Base-by-base conservation (phyloP, 1,140 invertebrate genomes). In the Meloidogyne floridensis region DNA sequence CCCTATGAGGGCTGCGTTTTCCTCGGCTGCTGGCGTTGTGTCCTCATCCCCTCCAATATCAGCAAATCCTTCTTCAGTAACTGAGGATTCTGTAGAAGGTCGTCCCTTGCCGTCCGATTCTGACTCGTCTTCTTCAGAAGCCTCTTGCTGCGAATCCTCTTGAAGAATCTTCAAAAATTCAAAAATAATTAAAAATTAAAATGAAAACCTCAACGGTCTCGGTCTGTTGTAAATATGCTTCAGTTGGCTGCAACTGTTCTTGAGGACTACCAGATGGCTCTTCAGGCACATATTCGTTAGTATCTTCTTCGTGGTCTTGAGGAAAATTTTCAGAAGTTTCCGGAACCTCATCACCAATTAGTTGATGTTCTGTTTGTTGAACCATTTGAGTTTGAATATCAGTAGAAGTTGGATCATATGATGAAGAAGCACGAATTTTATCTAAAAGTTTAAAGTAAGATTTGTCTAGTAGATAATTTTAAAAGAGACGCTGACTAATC, bases 1-100 rank as follows among this genome's bases (percentile, higher is more conserved):
- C 3, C 10, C 72, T n/a, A 47, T 5, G 4, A n/a, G 13, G 15
- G 20, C 7, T 5, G 18, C 8, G 13, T 9, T 10, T 71, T 78
- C 53, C 56, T 78, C 77, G 15, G 43, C 32, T 7, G 20, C 20
- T n/a, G 77, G 32, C 9, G 32, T 47, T 32, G 77, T 78, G n/a
- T 65, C 59, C n/a, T 65, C 59, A 65, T 65, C 59, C 6, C 59
- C 59, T n/a, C 15, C n/a, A 65, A 65, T 18, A 65, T 65, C 59
- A 6, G 15, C 59, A 18, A 0, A 65, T 7, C 59, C 59, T 65
- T 65, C 59, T 6, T 65, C 59, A 65, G 15, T 65, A 65, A 15
- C 59, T 6, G 59, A 65, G 2, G 59, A 65, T 6, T 65, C 59
- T n/a, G 59, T 65, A n/a, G 59, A 65, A 65, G 15, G n/a, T 6